Conservation (phyloP, 1,140 invertebrate species). For the Papilio aristodemus region DNA sequence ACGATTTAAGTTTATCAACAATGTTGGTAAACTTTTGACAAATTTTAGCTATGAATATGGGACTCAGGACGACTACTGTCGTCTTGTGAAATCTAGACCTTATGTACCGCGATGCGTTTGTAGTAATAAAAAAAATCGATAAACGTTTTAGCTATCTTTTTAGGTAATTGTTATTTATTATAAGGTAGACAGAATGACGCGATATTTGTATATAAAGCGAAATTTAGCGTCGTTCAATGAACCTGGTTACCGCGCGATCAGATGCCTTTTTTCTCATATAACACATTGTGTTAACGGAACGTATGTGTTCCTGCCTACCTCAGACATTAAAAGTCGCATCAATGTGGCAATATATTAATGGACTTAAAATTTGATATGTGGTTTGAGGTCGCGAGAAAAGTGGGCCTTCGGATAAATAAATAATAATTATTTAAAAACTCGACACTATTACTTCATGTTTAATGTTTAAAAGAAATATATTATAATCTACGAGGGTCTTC, state of each 20-base stretch:
- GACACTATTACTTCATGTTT: too few relatives aligned
- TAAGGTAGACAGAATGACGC: background rate
- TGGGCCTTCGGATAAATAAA: background rate
- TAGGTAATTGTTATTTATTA: constrained; percentile 16
- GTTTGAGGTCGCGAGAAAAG: background rate
- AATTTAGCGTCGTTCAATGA: background rate
- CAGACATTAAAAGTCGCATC: background rate
- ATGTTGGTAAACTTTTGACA: too few relatives aligned
- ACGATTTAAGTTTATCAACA: too few relatives aligned
- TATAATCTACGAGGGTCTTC: background rate
- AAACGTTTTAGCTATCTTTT: background rate
- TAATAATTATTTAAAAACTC: too few relatives aligned
- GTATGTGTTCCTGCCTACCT: constrained; percentile 21
- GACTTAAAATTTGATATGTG: constrained; percentile 2
- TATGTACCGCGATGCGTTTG: too few relatives aligned
- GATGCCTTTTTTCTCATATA: background rate
- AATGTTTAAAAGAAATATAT: too few relatives aligned
- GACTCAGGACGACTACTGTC: too few relatives aligned
- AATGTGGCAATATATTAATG: background rate
- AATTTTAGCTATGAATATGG: too few relatives aligned
- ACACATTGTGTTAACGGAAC: background rate
- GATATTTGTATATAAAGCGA: constrained; percentile 2
- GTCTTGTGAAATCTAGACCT: too few relatives aligned
- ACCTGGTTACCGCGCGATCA: constrained; percentile 5
- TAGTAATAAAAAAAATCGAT: too few relatives aligned